phyloP scores from a whole-genome alignment of 2,113 vertebrate genomes.

The Callospermophilus lateralis region DNA sequence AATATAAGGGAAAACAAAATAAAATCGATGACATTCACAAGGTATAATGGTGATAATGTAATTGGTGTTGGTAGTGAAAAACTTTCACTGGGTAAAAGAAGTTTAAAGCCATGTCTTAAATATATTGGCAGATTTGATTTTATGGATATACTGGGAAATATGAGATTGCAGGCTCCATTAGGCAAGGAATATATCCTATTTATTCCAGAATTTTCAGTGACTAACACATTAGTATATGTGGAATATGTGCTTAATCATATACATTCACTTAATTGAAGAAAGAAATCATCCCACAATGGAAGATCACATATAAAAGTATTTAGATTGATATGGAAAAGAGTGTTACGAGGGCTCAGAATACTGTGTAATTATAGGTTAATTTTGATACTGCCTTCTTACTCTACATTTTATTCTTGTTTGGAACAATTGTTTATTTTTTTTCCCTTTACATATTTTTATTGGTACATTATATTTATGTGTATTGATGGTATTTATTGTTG shows the following conservation, averaged over 20 bases:
- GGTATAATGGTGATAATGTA: neutral
- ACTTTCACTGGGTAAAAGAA: neutral
- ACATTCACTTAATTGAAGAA: neutral
- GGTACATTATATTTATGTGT: too few relatives aligned
- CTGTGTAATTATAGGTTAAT: neutral
- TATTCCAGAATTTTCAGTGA: constrained; percentile 48
- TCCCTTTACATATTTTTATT: too few relatives aligned
- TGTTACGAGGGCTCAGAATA: neutral
- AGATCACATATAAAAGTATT: neutral
- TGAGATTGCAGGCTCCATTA: neutral
- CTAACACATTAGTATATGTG: neutral
- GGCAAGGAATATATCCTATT: neutral
- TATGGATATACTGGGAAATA: neutral
- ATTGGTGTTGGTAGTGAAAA: neutral
- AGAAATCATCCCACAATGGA: neutral
- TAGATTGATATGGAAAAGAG: neutral
- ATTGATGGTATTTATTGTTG: too few relatives aligned
- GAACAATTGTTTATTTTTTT: neutral
- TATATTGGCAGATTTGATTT: neutral
- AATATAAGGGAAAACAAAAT: neutral
- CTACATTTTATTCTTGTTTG: constrained; percentile 16
- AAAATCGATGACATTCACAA: neutral
- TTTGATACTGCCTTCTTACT: constrained; percentile 9
- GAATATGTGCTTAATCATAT: neutral
- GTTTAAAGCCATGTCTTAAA: constrained; percentile 31